Conservation (phyloP, 2,888 invertebrate genomes). For the Tridacna crocea region DNA sequence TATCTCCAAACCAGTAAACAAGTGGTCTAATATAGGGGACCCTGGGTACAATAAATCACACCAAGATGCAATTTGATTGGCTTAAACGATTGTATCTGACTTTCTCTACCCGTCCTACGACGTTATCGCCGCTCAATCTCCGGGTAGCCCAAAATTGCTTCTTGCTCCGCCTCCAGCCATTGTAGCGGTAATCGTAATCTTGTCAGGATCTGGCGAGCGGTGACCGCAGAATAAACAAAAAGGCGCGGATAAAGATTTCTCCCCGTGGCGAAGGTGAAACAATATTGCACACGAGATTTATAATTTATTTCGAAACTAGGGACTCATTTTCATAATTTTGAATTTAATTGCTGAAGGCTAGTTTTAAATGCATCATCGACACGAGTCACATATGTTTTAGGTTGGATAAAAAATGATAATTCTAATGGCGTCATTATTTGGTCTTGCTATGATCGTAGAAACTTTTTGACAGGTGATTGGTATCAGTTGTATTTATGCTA, state of each 20-base stretch:
- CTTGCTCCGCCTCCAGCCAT: constrained; percentile 39
- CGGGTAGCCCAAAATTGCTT: constrained; percentile 21
- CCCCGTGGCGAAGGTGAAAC: constrained; percentile 47
- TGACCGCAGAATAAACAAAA: constrained; percentile 37
- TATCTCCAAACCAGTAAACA: constrained; percentile 2
- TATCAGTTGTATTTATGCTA: constrained; percentile 29
- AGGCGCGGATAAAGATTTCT: constrained; percentile 40
- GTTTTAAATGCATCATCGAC: not conserved
- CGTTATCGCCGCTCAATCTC: constrained; percentile 45
- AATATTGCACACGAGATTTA: constrained; percentile 45
- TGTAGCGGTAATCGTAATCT: constrained; percentile 27
- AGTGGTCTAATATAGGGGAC: constrained; percentile 16
- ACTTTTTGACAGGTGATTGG: constrained; percentile 10
- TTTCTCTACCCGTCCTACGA: constrained; percentile 32
- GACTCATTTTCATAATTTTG: constrained; percentile 47
- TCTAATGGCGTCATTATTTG: constrained; percentile 25
- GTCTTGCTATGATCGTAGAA: constrained; percentile 4
- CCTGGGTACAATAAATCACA: constrained; percentile 26
- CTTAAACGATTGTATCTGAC: constrained; percentile 18
- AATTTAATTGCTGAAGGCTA: constrained; percentile 26
- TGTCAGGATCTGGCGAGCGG: constrained; percentile 21
- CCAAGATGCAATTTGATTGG: constrained; percentile 39
- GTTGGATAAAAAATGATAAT: constrained; percentile 15
- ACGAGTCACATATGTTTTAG: constrained; percentile 24
- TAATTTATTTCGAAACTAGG: constrained; percentile 52